Base-by-base conservation (phyloP, 2,888 invertebrate species). In the Drosophila rubida region DNA sequence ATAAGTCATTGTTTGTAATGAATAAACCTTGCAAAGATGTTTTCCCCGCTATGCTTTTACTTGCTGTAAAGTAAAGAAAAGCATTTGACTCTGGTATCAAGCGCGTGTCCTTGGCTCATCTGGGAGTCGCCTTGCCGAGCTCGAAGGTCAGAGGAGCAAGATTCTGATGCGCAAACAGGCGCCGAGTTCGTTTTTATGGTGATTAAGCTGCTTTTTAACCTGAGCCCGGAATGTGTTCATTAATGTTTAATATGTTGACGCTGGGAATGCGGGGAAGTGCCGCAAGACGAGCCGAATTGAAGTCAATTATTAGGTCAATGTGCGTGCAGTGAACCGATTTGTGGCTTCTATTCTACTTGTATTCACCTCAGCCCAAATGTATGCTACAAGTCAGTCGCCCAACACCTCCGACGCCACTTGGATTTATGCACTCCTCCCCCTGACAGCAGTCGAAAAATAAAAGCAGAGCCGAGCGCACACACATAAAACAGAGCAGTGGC, bases 291-390 rank as follows among this genome's bases (percentile, higher is more conserved):
- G 39, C n/a, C 19, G 37, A 55, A 70, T 61, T 69, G 48, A 39
- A 14, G 67, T 35, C 80, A 78, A 84, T 79, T 84, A 79, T 81
- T 82, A 69, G 82, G 82, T 82, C 84, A 82, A 81, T 77, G 74
- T 70, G 74, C 69, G 71, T 78, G 68, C 64, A 65, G 13, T 84
- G 72, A 84, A 77, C 81, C 72, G 63, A 70, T 66, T 75, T 72
- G 68, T 41, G 44, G 53, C 50, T 41, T 69, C 61, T 65, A 39
- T 16, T 25, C 59, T 41, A 49, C 50, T 41, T 69, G 61, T 65
- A 39, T 16, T 25, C 59, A 13, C 14, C 48, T 62, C 55, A 39
- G 66, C 78, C 55, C 63, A 50, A 77, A 76, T 74, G 81, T 81
- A 77, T 84, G 81, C 77, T 78, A 48, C 59, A 69, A 75, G 76